Evolutionary conservation across 2,113 vertebrate genomes (phyloP), one percentile per base, ranked within the genome.

Genomic region (Saccopteryx bilineata): DNA sequence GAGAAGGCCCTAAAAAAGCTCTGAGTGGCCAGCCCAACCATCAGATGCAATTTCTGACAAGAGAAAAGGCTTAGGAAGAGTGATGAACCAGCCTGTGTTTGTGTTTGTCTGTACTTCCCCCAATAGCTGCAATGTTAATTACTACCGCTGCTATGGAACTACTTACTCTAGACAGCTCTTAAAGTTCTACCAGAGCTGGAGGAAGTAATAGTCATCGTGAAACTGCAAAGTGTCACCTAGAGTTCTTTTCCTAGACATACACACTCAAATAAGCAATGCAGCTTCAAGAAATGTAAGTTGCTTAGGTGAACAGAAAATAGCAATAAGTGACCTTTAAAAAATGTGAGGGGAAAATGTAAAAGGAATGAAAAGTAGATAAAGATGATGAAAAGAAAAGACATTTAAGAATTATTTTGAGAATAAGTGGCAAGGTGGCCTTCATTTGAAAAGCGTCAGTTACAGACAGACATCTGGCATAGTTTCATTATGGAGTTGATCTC

Each of bases 161-260:
- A 7, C 85, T 94, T 54, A 81, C 13, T 88, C 63, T 15, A 56
- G 52, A 94, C 92, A 82, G 52, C 54, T 71, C 65, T 93, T 50
- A 50, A 84, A 52, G 81, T 85, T 76, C 90, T 60, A 75, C 69
- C 28, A 33, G 92, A 39, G 46, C 78, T 90, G 18, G 72, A 85
- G 63, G 88, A 95, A 93, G 88, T 88, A 95, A 96, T 9, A 94
- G 90, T 86, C 82, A 91, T 69, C 14, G 3, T 19, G 79, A 92
- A 94, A 71, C 69, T 94, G 81, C 66, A 94, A 97, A 96, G 93
- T 97, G 96, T 91, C 94, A 93, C 65, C 90, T 80, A 90, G 72
- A 81, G 93, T 94, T 94, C 68, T 96, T 94, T 92, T 87, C 91
- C 58, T 63, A 93, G 84, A 28, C 81, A 92, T 90, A 78, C 71